phyloP scores from a whole-genome alignment of 1,140 invertebrate species.

The Paraescarpia echinospica region DNA sequence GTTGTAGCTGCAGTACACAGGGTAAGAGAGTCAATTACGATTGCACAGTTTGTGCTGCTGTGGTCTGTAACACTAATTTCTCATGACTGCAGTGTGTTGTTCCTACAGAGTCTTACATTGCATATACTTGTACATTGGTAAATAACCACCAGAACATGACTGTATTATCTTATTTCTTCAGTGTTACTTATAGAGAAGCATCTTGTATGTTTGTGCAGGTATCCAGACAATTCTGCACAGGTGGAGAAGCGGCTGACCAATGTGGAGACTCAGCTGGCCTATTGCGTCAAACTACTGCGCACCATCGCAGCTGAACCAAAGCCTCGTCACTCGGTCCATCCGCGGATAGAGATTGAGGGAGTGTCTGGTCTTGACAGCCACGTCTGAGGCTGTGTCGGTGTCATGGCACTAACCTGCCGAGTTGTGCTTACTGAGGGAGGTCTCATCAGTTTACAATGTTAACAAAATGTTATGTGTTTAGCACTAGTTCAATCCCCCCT shows the following conservation, averaged over 20 bases:
- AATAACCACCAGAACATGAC: neutral
- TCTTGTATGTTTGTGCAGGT: neutral
- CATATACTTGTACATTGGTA: neutral
- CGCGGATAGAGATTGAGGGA: neutral
- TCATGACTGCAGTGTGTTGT: no score
- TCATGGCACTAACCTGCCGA: neutral
- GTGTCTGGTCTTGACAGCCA: neutral
- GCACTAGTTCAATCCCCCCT: no score
- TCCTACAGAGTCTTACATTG: no score
- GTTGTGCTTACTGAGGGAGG: no score
- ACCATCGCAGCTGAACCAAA: neutral
- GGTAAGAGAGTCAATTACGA: no score
- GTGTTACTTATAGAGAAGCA: neutral
- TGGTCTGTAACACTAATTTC: no score
- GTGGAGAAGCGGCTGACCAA: neutral
- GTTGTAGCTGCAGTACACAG: no score
- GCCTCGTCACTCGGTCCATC: neutral
- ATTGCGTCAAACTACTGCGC: neutral
- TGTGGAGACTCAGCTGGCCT: neutral
- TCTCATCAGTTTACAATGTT: no score
- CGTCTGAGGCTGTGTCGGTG: neutral
- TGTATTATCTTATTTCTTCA: neutral
- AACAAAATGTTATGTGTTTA: no score
- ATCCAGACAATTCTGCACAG: neutral
- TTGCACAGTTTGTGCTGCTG: no score